Evolutionary conservation across 2,888 invertebrate genomes (phyloP).

Genomic region (Netelia virgata): DNA sequence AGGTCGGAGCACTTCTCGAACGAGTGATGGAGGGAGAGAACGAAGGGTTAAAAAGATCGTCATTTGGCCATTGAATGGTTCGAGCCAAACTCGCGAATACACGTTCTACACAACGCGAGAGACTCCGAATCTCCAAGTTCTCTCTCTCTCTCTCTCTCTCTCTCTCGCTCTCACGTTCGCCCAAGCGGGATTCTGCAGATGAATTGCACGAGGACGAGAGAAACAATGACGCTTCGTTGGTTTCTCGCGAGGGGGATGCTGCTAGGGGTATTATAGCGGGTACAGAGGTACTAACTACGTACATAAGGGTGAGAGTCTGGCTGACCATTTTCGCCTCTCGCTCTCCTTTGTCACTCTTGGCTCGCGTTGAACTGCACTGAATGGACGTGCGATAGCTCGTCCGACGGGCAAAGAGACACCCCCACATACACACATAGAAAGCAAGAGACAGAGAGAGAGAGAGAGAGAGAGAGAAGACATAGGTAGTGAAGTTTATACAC

Average conservation of each 20-base stretch:
- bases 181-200: constrained; percentile 27
- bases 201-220: constrained; percentile 55
- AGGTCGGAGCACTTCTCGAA: background rate
- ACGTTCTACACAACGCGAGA: constrained; percentile 3
- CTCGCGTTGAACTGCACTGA: constrained; percentile 27
- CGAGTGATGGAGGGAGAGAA: background rate
- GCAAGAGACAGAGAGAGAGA: background rate
- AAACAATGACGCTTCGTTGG: constrained; percentile 65
- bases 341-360: constrained; percentile 29
- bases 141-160: constrained; percentile 6
- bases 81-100: constrained; percentile 5
- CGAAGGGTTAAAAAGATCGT: constrained; percentile 28
- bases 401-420: constrained; percentile 53
- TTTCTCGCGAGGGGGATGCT: constrained; percentile 56
- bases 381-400: constrained; percentile 31
- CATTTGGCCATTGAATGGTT: constrained; percentile 4
- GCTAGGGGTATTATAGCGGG: constrained; percentile 2
- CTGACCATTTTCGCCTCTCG: constrained; percentile 39
- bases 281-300: constrained; percentile 12
- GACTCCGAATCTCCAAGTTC: constrained; percentile 30
- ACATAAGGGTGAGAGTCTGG: constrained; percentile 32
- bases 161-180: constrained; percentile 11
- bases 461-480: constrained; percentile 23
- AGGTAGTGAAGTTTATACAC: constrained; percentile 45
- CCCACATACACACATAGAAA: background rate